Conservation (phyloP, 2,888 invertebrate species). For the Philopedon plagiatum region DNA sequence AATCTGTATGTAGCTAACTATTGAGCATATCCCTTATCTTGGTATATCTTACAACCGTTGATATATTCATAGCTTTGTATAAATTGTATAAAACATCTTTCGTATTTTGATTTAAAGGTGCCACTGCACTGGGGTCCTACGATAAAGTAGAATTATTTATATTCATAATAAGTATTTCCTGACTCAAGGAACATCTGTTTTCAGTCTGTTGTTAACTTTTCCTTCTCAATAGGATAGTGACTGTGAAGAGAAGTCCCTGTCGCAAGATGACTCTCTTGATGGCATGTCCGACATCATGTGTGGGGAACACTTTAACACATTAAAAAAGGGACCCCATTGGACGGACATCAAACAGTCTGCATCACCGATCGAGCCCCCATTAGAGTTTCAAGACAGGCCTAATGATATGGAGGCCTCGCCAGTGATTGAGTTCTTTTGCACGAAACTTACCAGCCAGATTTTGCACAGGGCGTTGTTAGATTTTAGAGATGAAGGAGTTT, state of each 20-base stretch:
- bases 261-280: conserved; percentile 85
- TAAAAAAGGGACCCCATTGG: conserved; percentile 83
- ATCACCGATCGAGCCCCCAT: conserved; percentile 85
- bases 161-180: no score
- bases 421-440: conserved; percentile 68
- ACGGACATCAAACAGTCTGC: conserved; percentile 72
- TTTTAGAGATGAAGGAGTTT: conserved; percentile 63
- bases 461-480: conserved; percentile 70
- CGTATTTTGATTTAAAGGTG: no score
- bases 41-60: no score
- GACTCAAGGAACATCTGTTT: no score
- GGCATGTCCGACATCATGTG: conserved; percentile 83
- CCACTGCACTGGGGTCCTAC: no score
- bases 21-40: no score
- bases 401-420: conserved; percentile 52
- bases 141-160: no score
- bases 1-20: no score
- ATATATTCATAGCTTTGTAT: no score
- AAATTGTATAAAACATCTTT: no score
- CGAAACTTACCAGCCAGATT: conserved; percentile 68
- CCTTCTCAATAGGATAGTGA: conserved; percentile 79
- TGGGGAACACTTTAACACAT: conserved; percentile 85
- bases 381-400: conserved; percentile 84
- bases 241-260: conserved; percentile 83
- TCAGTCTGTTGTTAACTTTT: conserved; percentile 75